Conservation (phyloP, 2,888 invertebrate species). For the Sthenelais limicola region DNA sequence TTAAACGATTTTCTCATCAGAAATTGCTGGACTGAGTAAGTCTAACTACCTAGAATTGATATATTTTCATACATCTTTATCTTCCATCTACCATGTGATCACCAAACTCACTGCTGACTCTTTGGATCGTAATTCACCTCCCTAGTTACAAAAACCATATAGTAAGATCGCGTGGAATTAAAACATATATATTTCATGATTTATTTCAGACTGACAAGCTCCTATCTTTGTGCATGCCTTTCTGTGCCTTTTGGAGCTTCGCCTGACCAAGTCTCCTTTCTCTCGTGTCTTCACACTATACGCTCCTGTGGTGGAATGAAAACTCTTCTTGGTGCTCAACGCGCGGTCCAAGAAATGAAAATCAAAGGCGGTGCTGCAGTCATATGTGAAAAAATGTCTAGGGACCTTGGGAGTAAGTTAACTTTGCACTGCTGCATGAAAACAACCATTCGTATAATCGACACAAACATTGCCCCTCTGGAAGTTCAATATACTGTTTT, state of each 20-base stretch:
- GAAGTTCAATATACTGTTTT: too few relatives aligned
- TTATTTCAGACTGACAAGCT: slow-evolving; percentile 5
- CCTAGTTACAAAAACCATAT: too few relatives aligned
- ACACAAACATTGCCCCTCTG: too few relatives aligned
- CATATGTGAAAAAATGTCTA: slow-evolving; percentile 26
- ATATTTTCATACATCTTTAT: too few relatives aligned
- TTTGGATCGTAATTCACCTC: too few relatives aligned
- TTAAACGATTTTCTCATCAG: slow-evolving; percentile 55
- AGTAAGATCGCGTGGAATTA: not conserved
- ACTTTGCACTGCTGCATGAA: too few relatives aligned
- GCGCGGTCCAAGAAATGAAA: slow-evolving; percentile 33
- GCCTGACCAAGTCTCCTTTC: slow-evolving; percentile 27
- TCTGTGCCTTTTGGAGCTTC: not conserved
- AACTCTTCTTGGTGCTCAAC: slow-evolving; percentile 3
- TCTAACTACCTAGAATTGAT: too few relatives aligned
- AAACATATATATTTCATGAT: not conserved
- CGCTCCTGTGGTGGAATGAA: slow-evolving; percentile 27
- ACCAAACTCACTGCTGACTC: too few relatives aligned
- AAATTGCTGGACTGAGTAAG: slow-evolving; percentile 56
- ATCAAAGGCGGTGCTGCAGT: slow-evolving; percentile 32
- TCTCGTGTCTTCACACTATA: slow-evolving; percentile 28
- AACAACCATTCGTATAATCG: too few relatives aligned
- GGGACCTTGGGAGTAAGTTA: slow-evolving; percentile 18
- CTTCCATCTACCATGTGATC: too few relatives aligned
- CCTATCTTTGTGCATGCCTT: slow-evolving; percentile 7